These are phyloP conservation scores for Pagrus major DNA, from an alignment of 2,113 vertebrate species.

Conservation along the genomic window DNA sequence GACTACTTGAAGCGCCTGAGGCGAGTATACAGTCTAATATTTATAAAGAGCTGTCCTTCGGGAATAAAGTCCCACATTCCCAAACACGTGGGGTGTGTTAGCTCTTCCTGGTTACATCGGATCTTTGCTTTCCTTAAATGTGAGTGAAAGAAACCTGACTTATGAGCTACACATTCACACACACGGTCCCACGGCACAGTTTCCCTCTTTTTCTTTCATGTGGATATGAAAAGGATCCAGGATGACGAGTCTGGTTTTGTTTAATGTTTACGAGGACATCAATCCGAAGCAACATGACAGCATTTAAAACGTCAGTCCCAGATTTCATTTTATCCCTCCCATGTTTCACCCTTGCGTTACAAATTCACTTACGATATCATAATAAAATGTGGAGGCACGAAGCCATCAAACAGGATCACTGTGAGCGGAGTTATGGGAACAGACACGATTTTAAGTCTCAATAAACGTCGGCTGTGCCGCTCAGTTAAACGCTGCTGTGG, in stretches of 20 bases:
- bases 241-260: background rate
- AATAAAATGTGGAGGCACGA: background rate
- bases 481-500: conserved; percentile 37
- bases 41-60: conserved; percentile 10
- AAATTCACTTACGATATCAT: conserved; percentile 11
- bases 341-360: conserved; percentile 15
- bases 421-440: conserved; percentile 20
- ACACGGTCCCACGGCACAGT: background rate
- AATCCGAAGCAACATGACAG: conserved; percentile 6
- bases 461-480: background rate
- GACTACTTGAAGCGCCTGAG: background rate
- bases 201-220: background rate
- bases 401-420: conserved; percentile 13
- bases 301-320: background rate
- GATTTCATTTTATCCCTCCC: conserved; percentile 3
- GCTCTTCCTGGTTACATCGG: background rate
- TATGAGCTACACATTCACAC: background rate
- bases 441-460: background rate
- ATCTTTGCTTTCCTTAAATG: conserved; percentile 4
- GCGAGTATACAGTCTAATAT: conserved; percentile 16
- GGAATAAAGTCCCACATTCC: background rate
- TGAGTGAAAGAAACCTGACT: background rate
- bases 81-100: background rate
- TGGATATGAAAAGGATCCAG: background rate
- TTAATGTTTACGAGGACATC: background rate